Evolutionary conservation across 2,113 vertebrate genomes (phyloP).

Genomic region (Symphodus melops): DNA sequence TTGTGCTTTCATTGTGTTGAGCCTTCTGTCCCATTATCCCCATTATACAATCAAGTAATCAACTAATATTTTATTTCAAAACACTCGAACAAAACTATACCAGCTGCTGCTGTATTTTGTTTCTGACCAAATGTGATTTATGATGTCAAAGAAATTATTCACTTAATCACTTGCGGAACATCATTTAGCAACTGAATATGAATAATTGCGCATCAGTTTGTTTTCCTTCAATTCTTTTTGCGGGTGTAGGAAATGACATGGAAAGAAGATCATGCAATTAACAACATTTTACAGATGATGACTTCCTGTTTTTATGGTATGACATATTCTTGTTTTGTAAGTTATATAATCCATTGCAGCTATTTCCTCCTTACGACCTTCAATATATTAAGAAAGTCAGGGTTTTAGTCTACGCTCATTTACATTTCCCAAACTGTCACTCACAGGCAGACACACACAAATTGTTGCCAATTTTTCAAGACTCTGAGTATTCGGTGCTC

Average conservation of each 20-base stretch:
- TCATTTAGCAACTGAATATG: not conserved
- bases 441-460: slow-evolving; percentile 46
- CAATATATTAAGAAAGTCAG: slow-evolving; percentile 44
- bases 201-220: not conserved
- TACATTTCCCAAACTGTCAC: slow-evolving; percentile 68
- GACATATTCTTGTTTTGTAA: not conserved
- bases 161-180: not conserved
- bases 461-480: slow-evolving; percentile 66
- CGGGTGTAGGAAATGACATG: not conserved
- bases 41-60: no score
- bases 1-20: no score
- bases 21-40: no score
- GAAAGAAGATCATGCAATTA: not conserved
- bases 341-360: not conserved
- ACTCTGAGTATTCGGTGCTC: slow-evolving; percentile 62
- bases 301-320: no score
- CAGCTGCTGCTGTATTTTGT: no score
- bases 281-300: not conserved
- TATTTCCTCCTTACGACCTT: slow-evolving; percentile 15
- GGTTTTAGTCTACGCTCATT: slow-evolving; percentile 55
- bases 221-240: not conserved
- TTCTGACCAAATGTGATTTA: not conserved
- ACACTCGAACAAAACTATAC: no score
- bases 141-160: not conserved
- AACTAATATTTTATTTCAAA: no score